Evolutionary conservation across 2,888 invertebrate species (phyloP).

Genomic region (Dynastes maya): DNA sequence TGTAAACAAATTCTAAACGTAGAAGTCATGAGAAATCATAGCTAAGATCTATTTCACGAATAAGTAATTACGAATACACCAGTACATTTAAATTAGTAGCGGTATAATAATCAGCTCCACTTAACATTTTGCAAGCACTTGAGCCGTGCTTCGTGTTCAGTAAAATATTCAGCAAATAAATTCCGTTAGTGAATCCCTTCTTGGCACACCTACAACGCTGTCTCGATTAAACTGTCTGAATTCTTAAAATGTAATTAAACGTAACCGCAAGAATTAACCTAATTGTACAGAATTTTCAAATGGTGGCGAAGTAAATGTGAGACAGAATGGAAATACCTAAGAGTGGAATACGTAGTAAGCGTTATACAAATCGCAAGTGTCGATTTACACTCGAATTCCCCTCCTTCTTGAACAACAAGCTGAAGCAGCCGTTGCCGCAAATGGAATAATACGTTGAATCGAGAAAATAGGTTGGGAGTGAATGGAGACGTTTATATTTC

Average conservation of each 20-base stretch:
- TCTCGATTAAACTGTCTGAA: constrained; percentile 34
- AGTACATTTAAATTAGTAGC: constrained; percentile 14
- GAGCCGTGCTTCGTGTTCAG: constrained; percentile 4
- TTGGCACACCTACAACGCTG: constrained; percentile 31
- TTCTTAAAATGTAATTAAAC: constrained; percentile 38
- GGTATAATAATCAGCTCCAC: constrained; percentile 23
- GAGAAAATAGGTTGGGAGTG: constrained; percentile 2
- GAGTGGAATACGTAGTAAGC: not conserved
- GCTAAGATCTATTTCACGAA: not conserved
- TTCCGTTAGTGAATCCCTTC: constrained; percentile 31
- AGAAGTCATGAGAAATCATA: not conserved
- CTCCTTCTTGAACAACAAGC: not conserved
- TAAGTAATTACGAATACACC: not conserved
- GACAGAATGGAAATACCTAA: not conserved
- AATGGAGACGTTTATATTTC: constrained; percentile 12
- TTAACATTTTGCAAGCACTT: constrained; percentile 27
- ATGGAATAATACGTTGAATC: constrained; percentile 19
- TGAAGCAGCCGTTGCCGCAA: not conserved
- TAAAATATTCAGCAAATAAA: constrained; percentile 36
- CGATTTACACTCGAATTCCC: constrained; percentile 2
- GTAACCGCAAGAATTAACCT: constrained; percentile 29
- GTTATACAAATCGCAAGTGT: not conserved
- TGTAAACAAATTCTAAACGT: too few relatives aligned
- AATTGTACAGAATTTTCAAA: constrained; percentile 36
- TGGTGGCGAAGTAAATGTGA: not conserved